Base-by-base conservation (phyloP, 2,113 vertebrate species). In the Triplophysa siluroides region DNA sequence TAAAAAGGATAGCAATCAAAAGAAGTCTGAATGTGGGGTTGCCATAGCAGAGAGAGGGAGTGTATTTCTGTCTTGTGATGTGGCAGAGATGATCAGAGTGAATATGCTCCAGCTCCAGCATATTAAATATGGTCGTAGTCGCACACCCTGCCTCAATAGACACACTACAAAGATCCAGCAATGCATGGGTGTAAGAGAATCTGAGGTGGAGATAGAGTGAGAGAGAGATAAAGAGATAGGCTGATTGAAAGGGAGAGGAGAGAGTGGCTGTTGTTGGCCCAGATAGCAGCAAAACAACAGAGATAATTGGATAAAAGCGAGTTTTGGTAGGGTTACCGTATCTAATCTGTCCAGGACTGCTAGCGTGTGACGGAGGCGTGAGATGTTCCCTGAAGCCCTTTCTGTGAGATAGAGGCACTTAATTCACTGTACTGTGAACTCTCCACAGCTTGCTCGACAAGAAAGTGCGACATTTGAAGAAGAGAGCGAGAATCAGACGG, bases 1-100 rank as follows among this genome's bases (percentile, higher is more conserved):
- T 80, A 81, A 78, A 86, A 83, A 68, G 83, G 76, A 79, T 63
- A 86, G 75, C 83, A 86, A 84, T 84, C 81, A 86, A 83, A 84
- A 80, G 67, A 86, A 61, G 56, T 78, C 73, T 78, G 70, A 74
- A 81, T 80, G 62, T 21, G 56, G 58, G 45, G 71, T 79, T 83
- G 76, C 79, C 70, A 79, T 79, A 77, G 71, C 79, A 71, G 79
- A 81, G 70, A 58, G 71, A 67, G 76, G 66, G 62, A 65, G 70
- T 85, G 79, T 81, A 69, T 78, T 62, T 80, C 81, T 78, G 81
- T 72, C 60, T 70, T 82, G 68, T 78, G 81, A 78, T 78, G 80
- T 78, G 75, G 75, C 75, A 23, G 66, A 78, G 67, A 71, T 16
- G 73, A 82, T 82, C 80, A 78, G 66, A 82, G 65, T 68, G 72